Evolutionary conservation across 2,113 vertebrate genomes (phyloP), one percentile per base, ranked within the genome.

Genomic region (Lepisosteus oculatus): DNA sequence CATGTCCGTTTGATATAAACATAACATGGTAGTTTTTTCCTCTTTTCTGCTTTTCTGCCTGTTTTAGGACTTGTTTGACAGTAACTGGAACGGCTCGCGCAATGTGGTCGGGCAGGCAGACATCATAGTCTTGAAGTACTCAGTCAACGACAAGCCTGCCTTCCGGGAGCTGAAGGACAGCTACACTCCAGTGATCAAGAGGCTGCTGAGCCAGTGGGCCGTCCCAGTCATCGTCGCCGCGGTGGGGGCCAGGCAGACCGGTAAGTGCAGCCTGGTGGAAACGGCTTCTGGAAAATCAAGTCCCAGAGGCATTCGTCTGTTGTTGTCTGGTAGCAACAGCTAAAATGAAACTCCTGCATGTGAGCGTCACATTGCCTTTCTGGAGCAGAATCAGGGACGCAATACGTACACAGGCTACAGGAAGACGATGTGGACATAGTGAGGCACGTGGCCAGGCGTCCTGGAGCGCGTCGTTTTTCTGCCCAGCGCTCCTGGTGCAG

Each of bases 51-150:
- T 2, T 86, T 76, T 85, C 13, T 80, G 11, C 77, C 75, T 80
- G 80, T 75, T 85, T 76, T 81, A 98, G 97, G 95, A 93, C 72
- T 86, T 98, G 84, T 89, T 98, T 91, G 93, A 97, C 89, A 96
- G 93, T 57, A 95, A 98, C 80, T 96, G 95, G 94, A 90, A 95
- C 29, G 94, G 92, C 0, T 95, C 97, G 56, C 89, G 90, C 78
- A 94, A 92, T 70, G 93, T 97, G 44, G 86, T 98, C 42, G 93
- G 94, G 78, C 89, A 92, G 74, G 96, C 96, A 0, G 96, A 99
- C 90, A 95, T 98, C 76, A 86, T 99, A 82, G 93, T 99, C 81
- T 94, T 98, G 79, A 99, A 98, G 84, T 99, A 98, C 77, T 94
- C 94, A 0, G 94, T 98, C 74, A 97, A 95, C 3, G 95, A 98